These are phyloP conservation scores for Zeuzera pyrina DNA, from an alignment of 2,888 invertebrate genomes.

Conservation along the genomic window DNA sequence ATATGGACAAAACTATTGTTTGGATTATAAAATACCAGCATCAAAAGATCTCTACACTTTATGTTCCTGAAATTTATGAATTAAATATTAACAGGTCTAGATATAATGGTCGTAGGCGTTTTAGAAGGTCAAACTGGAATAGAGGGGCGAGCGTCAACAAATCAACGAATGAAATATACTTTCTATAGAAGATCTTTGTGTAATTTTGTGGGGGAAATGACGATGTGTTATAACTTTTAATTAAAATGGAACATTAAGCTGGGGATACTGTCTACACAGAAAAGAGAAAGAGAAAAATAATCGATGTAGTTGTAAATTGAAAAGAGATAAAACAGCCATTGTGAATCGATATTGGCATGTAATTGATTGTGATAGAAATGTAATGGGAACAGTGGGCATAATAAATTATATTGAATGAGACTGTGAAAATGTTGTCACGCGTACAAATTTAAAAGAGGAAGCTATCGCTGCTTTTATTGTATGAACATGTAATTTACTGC, in stretches of 20 bases:
- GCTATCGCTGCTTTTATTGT: constrained; percentile 3
- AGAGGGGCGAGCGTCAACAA: constrained; percentile 48
- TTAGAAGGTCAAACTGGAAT: constrained; percentile 32
- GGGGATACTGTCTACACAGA: constrained; percentile 36
- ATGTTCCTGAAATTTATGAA: constrained; percentile 9
- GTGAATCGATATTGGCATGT: constrained; percentile 47
- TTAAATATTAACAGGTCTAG: constrained; percentile 25
- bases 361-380: constrained; percentile 50
- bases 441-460: constrained; percentile 15
- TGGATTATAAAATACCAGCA: constrained; percentile 8
- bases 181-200: constrained; percentile 36
- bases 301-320: constrained; percentile 12
- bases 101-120: constrained; percentile 27
- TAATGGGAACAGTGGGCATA: constrained; percentile 27
- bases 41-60: background rate
- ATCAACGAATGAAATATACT: constrained; percentile 47
- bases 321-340: constrained; percentile 23
- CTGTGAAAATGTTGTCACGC: constrained; percentile 45
- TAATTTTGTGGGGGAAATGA: constrained; percentile 34
- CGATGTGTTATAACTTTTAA: constrained; percentile 68
- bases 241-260: constrained; percentile 57
- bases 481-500: constrained; percentile 7
- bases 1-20: constrained; percentile 46
- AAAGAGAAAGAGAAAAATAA: constrained; percentile 7
- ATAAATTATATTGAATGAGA: constrained; percentile 36